Percentiles rank a stretch among this genome's conserved stretches.
These are phyloP conservation scores for Hedya salicella DNA, from an alignment of 2,888 invertebrate species.

Conservation along the genomic window DNA sequence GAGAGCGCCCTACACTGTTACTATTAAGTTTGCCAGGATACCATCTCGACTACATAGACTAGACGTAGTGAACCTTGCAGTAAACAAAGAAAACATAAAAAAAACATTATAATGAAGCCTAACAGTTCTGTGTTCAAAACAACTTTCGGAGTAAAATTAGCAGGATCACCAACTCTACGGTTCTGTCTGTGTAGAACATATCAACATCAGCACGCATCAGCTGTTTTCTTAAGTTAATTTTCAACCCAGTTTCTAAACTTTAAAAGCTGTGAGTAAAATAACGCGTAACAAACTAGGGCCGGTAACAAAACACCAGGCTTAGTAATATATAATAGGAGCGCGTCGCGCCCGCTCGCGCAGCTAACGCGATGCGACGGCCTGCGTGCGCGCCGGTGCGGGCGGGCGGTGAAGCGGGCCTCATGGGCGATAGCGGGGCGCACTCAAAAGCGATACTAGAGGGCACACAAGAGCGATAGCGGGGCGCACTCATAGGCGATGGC, in stretches of 20 bases:
- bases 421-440: neutral
- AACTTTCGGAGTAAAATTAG: too few relatives aligned
- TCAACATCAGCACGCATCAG: neutral
- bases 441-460: too few relatives aligned
- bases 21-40: too few relatives aligned
- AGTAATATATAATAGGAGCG: constrained; percentile 71
- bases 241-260: constrained; percentile 5
- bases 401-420: constrained; percentile 45
- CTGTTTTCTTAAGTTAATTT: constrained; percentile 14
- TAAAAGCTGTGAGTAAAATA: constrained; percentile 4
- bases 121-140: too few relatives aligned
- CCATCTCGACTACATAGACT: too few relatives aligned
- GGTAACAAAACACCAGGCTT: constrained; percentile 63
- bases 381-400: constrained; percentile 49
- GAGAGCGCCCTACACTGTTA: too few relatives aligned
- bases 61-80: too few relatives aligned
- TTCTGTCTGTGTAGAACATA: neutral
- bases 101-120: too few relatives aligned
- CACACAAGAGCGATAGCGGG: neutral
- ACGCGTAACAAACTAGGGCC: constrained; percentile 31
- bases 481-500: neutral
- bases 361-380: constrained; percentile 69
- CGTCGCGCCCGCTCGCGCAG: constrained; percentile 69
- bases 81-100: too few relatives aligned
- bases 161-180: too few relatives aligned